These are phyloP conservation scores for Arenicola marina DNA, from an alignment of 2,888 invertebrate genomes.

Conservation along the genomic window DNA sequence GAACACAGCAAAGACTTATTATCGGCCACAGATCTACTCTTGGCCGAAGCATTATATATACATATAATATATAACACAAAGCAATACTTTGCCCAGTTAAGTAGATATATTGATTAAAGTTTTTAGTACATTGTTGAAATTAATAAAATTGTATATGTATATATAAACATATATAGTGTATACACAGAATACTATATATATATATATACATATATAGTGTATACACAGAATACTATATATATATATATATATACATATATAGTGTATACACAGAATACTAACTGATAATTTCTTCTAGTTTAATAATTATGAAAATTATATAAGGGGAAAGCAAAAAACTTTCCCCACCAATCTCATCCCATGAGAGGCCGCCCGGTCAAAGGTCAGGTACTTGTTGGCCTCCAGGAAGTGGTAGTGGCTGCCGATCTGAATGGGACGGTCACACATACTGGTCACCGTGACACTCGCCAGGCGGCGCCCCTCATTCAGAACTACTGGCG, in stretches of 20 bases:
- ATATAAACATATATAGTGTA: neutral
- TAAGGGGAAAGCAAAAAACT: no score
- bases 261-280: no score
- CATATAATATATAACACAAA: no score
- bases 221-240: no score
- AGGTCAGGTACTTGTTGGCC: conserved; percentile 50
- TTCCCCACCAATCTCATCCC: conserved; percentile 58
- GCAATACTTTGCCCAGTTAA: no score
- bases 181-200: neutral
- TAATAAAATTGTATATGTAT: neutral
- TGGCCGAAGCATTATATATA: no score
- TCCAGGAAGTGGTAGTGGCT: conserved; percentile 58
- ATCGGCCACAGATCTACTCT: no score
- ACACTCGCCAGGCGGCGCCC: conserved; percentile 39
- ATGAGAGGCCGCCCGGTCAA: conserved; percentile 51
- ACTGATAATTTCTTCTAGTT: no score
- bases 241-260: neutral
- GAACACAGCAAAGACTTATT: no score
- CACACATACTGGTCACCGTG: conserved; percentile 50
- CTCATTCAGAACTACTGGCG: conserved; percentile 40
- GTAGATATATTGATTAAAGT: neutral
- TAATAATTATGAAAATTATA: no score
- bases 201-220: neutral
- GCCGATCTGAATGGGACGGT: conserved; percentile 56
- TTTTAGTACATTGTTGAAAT: neutral